Evolutionary conservation across 2,113 vertebrate species (phyloP).

Genomic region (Phyllostomus hastatus): DNA sequence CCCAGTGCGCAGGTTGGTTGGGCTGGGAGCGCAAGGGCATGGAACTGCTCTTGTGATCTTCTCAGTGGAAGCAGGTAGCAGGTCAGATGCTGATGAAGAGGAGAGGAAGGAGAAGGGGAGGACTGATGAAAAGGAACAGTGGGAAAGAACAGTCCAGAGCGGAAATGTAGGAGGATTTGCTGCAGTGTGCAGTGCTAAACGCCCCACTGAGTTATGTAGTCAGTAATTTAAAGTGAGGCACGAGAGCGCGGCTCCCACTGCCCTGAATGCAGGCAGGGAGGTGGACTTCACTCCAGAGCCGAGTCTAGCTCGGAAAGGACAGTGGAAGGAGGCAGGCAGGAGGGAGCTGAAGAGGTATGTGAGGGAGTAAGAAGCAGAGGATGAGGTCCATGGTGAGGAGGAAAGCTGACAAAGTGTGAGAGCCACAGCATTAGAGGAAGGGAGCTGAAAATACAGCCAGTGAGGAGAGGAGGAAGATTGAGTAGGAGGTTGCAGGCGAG

Average conservation of each 20-base stretch:
- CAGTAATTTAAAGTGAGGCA: neutral
- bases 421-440: neutral
- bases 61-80: neutral
- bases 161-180: neutral
- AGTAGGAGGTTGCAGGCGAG: neutral
- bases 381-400: neutral
- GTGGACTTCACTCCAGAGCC: neutral
- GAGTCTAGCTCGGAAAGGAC: neutral
- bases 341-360: neutral
- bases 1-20: neutral
- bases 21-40: neutral
- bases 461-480: neutral
- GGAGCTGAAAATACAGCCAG: neutral
- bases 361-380: neutral
- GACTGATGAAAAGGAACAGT: neutral
- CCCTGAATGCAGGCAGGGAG: neutral
- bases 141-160: neutral
- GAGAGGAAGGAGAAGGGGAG: neutral
- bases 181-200: neutral
- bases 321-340: neutral
- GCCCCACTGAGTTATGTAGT: neutral
- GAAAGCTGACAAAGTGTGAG: neutral
- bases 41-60: neutral
- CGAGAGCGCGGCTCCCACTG: neutral
- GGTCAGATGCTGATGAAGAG: neutral